Percentiles rank a stretch among this genome's conserved stretches.
Conservation (phyloP, 1,140 invertebrate genomes). For the Philotrypesis tridentata region DNA sequence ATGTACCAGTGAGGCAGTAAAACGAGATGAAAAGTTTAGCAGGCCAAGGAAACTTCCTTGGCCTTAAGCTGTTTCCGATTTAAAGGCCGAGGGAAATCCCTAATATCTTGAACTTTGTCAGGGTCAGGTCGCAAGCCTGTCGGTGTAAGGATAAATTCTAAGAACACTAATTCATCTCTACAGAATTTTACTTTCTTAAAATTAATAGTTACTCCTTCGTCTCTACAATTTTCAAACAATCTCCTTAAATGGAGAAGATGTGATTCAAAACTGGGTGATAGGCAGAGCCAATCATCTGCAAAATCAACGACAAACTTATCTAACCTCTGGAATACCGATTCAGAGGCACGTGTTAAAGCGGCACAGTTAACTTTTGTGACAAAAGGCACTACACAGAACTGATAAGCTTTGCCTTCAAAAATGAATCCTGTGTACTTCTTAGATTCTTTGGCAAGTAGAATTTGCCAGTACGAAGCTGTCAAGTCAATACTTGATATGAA, state of each 20-base stretch:
- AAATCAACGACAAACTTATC: conserved; percentile 2
- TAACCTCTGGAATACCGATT: background rate
- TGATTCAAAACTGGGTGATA: background rate
- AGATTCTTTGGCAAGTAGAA: background rate
- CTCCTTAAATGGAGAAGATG: conserved; percentile 6
- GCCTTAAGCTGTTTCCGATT: conserved; percentile 34
- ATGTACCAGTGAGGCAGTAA: no score
- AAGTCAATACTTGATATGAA: background rate
- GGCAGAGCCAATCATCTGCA: conserved; percentile 19
- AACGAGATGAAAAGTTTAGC: conserved; percentile 19
- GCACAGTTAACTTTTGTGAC: conserved; percentile 24
- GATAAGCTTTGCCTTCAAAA: background rate
- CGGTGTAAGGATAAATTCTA: conserved; percentile 23
- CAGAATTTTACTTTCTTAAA: conserved; percentile 37
- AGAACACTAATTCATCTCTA: conserved; percentile 10
- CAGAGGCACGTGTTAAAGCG: background rate
- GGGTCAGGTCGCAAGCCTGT: conserved; percentile 23
- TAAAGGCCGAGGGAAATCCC: conserved; percentile 26
- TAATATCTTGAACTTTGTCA: conserved; percentile 34
- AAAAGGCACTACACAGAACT: conserved; percentile 25
- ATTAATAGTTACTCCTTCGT: conserved; percentile 27
- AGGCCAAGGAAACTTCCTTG: background rate
- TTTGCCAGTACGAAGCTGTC: background rate
- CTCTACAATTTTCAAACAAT: background rate
- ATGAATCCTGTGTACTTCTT: background rate